Evolutionary conservation across 2,888 invertebrate species (phyloP).

Genomic region (Onthophagus sagittarius): DNA sequence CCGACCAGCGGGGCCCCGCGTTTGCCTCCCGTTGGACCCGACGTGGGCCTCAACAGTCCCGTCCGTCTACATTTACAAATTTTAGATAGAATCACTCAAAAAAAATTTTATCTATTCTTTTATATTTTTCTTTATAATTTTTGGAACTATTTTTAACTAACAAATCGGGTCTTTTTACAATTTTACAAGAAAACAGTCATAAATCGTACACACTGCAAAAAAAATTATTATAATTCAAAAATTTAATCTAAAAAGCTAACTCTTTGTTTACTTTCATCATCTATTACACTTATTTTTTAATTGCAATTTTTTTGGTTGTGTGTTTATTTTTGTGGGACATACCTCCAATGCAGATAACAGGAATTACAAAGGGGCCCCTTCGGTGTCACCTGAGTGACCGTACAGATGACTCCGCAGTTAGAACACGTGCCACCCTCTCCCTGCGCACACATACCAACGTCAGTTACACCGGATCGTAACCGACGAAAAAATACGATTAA

Average conservation of each 20-base stretch:
- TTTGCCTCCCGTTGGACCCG: slow-evolving; percentile 61
- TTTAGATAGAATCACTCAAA: neutral
- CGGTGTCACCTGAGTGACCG: slow-evolving; percentile 68
- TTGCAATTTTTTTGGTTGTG: slow-evolving; percentile 17
- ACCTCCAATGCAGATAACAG: slow-evolving; percentile 85
- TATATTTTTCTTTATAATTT: slow-evolving; percentile 11
- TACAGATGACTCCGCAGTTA: slow-evolving; percentile 71
- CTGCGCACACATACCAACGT: slow-evolving; percentile 47
- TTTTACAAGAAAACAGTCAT: neutral
- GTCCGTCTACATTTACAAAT: slow-evolving; percentile 62
- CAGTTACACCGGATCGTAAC: slow-evolving; percentile 40
- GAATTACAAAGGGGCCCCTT: slow-evolving; percentile 78
- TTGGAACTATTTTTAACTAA: neutral
- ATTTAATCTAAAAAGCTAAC: neutral
- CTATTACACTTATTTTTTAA: neutral
- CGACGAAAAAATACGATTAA: no score
- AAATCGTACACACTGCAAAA: no score
- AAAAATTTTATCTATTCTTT: neutral
- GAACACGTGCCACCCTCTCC: slow-evolving; percentile 51
- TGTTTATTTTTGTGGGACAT: slow-evolving; percentile 44
- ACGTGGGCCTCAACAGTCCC: slow-evolving; percentile 74
- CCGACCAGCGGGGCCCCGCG: slow-evolving; percentile 50
- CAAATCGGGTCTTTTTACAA: slow-evolving; percentile 5
- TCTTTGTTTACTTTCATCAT: neutral
- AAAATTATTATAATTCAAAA: neutral